phyloP scores from a whole-genome alignment of 2,888 invertebrate species.

The Liopterus haemorrhoidalis region DNA sequence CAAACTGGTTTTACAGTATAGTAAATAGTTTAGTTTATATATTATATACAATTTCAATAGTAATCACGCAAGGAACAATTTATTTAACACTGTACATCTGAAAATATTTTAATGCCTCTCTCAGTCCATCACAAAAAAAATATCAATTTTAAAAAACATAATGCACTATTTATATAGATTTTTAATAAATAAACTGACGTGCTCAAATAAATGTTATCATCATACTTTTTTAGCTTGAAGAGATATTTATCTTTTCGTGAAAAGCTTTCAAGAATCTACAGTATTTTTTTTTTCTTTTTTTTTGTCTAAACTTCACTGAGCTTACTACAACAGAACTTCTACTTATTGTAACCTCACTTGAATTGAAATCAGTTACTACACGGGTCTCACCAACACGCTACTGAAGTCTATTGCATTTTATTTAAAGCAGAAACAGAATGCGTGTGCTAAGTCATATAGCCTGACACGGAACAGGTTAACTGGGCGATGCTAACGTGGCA shows the following conservation, averaged over 20 bases:
- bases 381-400: slow-evolving; percentile 14
- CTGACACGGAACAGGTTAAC: too few relatives aligned
- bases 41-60: slow-evolving; percentile 23
- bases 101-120: slow-evolving; percentile 22
- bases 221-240: not conserved
- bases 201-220: not conserved
- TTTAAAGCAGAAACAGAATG: too few relatives aligned
- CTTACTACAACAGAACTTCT: slow-evolving; percentile 20
- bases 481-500: too few relatives aligned
- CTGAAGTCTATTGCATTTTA: slow-evolving; percentile 18
- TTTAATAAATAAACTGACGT: too few relatives aligned
- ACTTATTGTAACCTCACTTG: slow-evolving; percentile 22
- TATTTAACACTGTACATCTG: slow-evolving; percentile 23
- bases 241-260: slow-evolving; percentile 12
- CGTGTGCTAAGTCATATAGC: too few relatives aligned
- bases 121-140: slow-evolving; percentile 19
- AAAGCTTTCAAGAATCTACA: slow-evolving; percentile 23
- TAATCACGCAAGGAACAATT: slow-evolving; percentile 24
- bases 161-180: slow-evolving; percentile 22
- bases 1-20: slow-evolving; percentile 23
- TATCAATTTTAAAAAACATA: slow-evolving; percentile 17
- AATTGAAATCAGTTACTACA: slow-evolving; percentile 19
- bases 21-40: slow-evolving; percentile 20
- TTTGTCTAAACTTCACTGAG: slow-evolving; percentile 20
- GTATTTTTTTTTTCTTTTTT: too few relatives aligned